Evolutionary conservation across 2,113 vertebrate species (phyloP), one percentile per base, ranked within the genome.

Genomic region (Zosterops lateralis): DNA sequence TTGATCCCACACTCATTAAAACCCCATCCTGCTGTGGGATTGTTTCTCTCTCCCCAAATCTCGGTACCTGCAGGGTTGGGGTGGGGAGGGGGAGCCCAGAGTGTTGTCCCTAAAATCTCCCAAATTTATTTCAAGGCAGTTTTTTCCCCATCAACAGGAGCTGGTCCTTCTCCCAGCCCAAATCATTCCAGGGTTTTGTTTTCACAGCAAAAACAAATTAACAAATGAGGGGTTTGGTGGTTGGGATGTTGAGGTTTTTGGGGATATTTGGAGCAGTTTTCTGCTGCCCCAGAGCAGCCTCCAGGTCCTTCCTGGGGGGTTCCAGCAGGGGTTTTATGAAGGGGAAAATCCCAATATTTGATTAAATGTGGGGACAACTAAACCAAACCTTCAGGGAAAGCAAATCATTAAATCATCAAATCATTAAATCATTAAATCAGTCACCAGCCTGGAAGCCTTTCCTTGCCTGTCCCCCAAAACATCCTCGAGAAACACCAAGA

Each of bases 1-100:
- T 97, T 97, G 96, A 97, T 97, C 94, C 95, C 83, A 25, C n/a
- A 14, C 96, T 97, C 47, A 42, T 98, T 97, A 97, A 97, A 96
- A 91, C 82, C 81, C 73, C 68, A 94, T 95, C 96, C 94, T 83
- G 94, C 92, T 88, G 81, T 25, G 92, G 94, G 84, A 95, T 75
- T 61, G 91, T 85, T 87, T 89, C 54, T 17, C 64, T 85, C 92
- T 93, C 79, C 89, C 90, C 25, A 51, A 84, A 91, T n/a, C 73
- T 89, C 82, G 67, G 45, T 72, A 67, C 84, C 94, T 89, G 93
- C 12, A 0, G 81, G 14, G 0, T 18, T 50, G 24, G 12, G 48
- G 32, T 38, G 38, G 38, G 38, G 38, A 38, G 28, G 57, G 45
- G 64, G 60, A 53, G 26, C 70, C 70, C 67, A 12, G 38, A 48